phyloP scores from a whole-genome alignment of 2,888 invertebrate species.

The Eristalis pertinax region DNA sequence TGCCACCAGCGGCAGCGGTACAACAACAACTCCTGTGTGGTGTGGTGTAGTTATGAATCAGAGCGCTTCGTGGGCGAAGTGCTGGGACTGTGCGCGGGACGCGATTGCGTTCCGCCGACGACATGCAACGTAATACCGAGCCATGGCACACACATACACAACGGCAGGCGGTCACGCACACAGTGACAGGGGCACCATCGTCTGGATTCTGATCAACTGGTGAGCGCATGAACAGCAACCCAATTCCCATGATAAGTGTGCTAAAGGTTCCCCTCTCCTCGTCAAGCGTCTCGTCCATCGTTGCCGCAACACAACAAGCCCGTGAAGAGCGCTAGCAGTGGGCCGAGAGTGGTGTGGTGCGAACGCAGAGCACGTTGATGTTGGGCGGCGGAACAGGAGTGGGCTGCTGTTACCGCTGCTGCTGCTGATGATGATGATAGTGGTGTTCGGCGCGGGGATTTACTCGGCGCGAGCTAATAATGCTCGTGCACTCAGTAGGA shows the following conservation, averaged over 20 bases:
- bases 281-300: neutral
- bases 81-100: neutral
- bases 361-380: neutral
- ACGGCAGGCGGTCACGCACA: constrained; percentile 16
- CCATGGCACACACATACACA: constrained; percentile 3
- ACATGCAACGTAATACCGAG: constrained; percentile 60
- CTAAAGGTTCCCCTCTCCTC: constrained; percentile 52
- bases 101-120: constrained; percentile 33
- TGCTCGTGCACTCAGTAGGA: constrained; percentile 16
- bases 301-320: neutral
- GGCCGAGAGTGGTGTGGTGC: neutral
- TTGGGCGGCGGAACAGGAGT: neutral
- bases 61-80: constrained; percentile 2
- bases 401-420: neutral
- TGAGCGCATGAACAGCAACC: constrained; percentile 73
- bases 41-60: constrained; percentile 58
- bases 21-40: neutral
- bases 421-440: neutral
- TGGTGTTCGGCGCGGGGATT: constrained; percentile 23
- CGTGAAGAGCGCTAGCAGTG: neutral
- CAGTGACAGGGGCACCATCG: constrained; percentile 14
- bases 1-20: constrained; percentile 40
- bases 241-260: constrained; percentile 72
- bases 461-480: constrained; percentile 50
- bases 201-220: constrained; percentile 70